Conservation (phyloP, 2,888 invertebrate genomes). For the Himalopsyche kuldschensis region DNA sequence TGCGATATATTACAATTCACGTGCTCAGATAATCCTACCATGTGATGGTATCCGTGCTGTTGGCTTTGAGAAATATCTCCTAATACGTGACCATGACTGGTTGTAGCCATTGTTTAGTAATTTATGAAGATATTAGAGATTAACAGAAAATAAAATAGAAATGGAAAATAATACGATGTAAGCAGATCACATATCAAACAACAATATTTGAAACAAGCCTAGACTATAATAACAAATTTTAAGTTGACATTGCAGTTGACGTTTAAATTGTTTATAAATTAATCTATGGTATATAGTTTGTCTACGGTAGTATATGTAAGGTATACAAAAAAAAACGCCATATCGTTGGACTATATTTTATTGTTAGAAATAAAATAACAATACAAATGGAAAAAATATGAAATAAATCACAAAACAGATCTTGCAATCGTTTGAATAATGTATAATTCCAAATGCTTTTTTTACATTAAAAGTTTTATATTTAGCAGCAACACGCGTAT, state of each 20-base stretch:
- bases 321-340: too few species aligned
- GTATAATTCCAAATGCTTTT: too few species aligned
- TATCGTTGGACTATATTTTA: too few species aligned
- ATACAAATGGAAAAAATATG: too few species aligned
- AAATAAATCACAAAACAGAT: too few species aligned
- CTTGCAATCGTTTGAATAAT: too few species aligned
- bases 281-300: too few species aligned
- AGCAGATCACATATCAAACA: too few species aligned
- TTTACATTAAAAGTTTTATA: too few species aligned
- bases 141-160: background rate
- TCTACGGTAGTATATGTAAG: background rate
- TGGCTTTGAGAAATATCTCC: background rate
- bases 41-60: conserved; percentile 1
- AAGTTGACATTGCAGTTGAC: background rate
- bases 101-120: background rate
- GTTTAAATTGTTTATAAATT: background rate
- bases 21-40: background rate
- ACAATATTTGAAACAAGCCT: background rate
- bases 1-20: background rate
- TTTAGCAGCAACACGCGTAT: background rate
- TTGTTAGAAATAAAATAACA: too few species aligned
- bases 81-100: background rate
- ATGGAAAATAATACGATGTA: background rate
- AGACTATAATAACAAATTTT: background rate
- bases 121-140: background rate